phyloP scores from a whole-genome alignment of 1,140 invertebrate species.

The Drosophila littoralis region DNA sequence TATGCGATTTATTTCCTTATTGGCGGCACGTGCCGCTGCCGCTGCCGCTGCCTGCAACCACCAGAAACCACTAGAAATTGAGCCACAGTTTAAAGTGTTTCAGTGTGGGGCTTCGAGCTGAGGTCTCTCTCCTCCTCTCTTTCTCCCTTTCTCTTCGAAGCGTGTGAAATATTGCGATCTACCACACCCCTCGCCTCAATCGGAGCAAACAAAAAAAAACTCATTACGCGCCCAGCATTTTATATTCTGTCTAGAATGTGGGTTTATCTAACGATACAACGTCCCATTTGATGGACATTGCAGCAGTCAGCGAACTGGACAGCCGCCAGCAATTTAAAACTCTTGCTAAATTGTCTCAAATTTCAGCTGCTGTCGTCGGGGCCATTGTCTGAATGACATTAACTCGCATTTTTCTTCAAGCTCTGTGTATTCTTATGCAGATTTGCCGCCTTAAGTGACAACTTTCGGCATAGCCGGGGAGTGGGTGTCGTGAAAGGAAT shows the following conservation, averaged over 20 bases:
- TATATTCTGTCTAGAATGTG: conserved; percentile 27
- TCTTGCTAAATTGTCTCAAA: conserved; percentile 54
- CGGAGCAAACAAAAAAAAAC: conserved; percentile 9
- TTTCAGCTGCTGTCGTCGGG: conserved; percentile 46
- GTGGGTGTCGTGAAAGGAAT: not conserved
- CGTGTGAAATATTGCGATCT: conserved; percentile 32
- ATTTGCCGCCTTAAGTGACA: conserved; percentile 36
- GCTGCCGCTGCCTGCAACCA: conserved; percentile 33
- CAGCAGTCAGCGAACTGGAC: conserved; percentile 31
- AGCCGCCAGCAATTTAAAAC: conserved; percentile 39
- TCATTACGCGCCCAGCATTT: conserved; percentile 30
- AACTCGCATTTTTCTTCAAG: conserved; percentile 26
- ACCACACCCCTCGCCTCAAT: not conserved
- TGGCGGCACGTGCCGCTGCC: conserved; percentile 45
- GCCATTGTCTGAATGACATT: conserved; percentile 41
- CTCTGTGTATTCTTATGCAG: conserved; percentile 35
- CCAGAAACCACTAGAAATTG: conserved; percentile 32
- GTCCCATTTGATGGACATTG: conserved; percentile 44
- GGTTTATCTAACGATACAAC: conserved; percentile 45
- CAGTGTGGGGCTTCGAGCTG: conserved; percentile 21
- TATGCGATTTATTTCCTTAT: conserved; percentile 54
- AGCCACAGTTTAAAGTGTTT: conserved; percentile 39
- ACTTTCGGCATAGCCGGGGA: not conserved
- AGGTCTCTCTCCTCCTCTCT: not conserved
- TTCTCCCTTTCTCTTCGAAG: not conserved